A percentile compares a stretch with the other conserved stretches of the same genome.
Conservation (phyloP, 2,888 invertebrate genomes). For the Eristalis intricaria region DNA sequence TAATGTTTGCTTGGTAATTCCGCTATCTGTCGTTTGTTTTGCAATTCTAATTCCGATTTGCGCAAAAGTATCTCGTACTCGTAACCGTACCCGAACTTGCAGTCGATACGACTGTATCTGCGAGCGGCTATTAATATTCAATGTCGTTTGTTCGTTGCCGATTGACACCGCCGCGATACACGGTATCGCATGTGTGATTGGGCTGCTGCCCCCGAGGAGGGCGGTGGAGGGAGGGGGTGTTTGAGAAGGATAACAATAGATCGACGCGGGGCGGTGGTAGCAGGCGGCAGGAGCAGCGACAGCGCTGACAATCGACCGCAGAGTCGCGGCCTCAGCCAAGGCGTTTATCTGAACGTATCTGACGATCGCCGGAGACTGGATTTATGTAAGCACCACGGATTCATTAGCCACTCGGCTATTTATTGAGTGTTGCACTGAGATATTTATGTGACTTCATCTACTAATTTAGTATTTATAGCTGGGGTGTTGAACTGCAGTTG, state of each 20-base stretch:
- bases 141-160: constrained; percentile 58
- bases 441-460: constrained; percentile 63
- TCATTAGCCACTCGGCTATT: constrained; percentile 56
- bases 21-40: constrained; percentile 67
- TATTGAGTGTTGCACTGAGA: constrained; percentile 61
- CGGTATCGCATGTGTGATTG: constrained; percentile 46
- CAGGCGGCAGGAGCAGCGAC: neutral
- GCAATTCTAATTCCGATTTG: constrained; percentile 70
- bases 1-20: too few relatives aligned
- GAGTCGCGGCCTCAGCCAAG: constrained; percentile 18
- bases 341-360: constrained; percentile 66
- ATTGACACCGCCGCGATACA: constrained; percentile 62
- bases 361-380: constrained; percentile 45
- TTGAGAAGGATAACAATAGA: constrained; percentile 43
- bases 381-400: constrained; percentile 62
- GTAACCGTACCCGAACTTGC: neutral
- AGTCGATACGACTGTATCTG: neutral
- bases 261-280: neutral
- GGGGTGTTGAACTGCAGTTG: neutral
- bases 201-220: too few relatives aligned
- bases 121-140: constrained; percentile 63
- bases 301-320: neutral
- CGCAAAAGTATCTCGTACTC: constrained; percentile 42
- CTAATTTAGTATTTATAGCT: constrained; percentile 59
- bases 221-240: neutral